phyloP scores from a whole-genome alignment of 1,140 invertebrate species.

The Heliconius congener region DNA sequence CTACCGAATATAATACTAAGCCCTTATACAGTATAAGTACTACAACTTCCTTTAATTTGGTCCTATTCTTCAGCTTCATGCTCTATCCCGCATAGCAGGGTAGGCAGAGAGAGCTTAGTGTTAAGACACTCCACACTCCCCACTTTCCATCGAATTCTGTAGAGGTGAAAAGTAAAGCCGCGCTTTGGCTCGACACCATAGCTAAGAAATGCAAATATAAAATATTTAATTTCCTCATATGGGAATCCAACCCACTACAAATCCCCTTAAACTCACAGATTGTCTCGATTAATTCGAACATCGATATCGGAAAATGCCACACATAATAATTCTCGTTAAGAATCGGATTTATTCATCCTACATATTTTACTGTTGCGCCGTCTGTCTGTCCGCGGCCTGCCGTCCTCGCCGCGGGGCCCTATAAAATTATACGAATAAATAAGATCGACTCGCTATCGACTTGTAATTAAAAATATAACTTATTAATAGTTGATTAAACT shows the following conservation, averaged over 20 bases:
- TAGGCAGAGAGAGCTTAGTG: too few relatives aligned
- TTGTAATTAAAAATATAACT: slow-evolving; percentile 79
- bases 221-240: too few relatives aligned
- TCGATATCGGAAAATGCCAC: slow-evolving; percentile 57
- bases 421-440: slow-evolving; percentile 80
- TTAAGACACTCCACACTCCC: too few relatives aligned
- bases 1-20: too few relatives aligned
- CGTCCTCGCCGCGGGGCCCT: slow-evolving; percentile 67
- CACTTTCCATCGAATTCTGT: too few relatives aligned
- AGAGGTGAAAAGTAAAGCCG: too few relatives aligned
- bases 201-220: too few relatives aligned
- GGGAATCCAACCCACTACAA: not conserved
- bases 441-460: slow-evolving; percentile 56
- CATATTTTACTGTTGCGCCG: slow-evolving; percentile 73
- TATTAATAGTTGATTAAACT: slow-evolving; percentile 76
- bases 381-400: slow-evolving; percentile 26
- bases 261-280: not conserved
- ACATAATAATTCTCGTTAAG: slow-evolving; percentile 73
- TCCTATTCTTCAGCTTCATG: too few relatives aligned
- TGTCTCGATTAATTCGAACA: slow-evolving; percentile 36
- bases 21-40: too few relatives aligned
- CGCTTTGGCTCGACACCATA: too few relatives aligned
- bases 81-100: too few relatives aligned
- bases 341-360: slow-evolving; percentile 77
- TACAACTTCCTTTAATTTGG: too few relatives aligned